These are phyloP conservation scores for Acanthopagrus latus DNA, from an alignment of 2,797 vertebrate species.

Conservation along the genomic window DNA sequence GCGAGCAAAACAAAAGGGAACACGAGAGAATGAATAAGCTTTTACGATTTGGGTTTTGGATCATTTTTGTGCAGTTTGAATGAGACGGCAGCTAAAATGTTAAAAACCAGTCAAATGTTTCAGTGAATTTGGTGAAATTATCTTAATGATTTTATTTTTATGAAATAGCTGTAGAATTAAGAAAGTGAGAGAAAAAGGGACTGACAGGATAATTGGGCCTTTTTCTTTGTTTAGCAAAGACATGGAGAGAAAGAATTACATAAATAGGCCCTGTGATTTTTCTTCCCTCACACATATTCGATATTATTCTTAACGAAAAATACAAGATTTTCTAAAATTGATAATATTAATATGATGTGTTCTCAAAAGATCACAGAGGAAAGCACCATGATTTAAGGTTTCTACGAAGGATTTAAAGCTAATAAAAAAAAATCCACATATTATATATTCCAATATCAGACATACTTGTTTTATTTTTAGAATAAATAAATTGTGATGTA, in stretches of 20 bases:
- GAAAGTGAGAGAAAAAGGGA: background rate
- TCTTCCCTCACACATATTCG: background rate
- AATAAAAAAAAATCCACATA: background rate
- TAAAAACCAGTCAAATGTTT: background rate
- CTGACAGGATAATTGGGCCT: background rate
- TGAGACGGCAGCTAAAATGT: background rate
- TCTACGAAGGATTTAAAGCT: background rate
- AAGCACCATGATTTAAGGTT: background rate
- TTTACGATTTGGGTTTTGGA: background rate
- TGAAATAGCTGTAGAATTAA: background rate
- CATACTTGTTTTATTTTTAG: no score
- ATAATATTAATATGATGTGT: background rate
- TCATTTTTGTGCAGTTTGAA: background rate
- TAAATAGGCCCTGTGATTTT: background rate
- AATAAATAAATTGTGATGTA: background rate
- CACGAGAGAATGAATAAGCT: background rate
- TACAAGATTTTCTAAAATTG: no score
- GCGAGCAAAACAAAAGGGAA: slow-evolving; percentile 40
- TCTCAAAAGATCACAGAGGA: background rate
- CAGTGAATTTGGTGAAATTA: background rate
- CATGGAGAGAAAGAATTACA: background rate
- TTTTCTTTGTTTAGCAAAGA: background rate
- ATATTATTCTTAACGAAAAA: background rate
- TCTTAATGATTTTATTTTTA: background rate
- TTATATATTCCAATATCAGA: no score